Conservation (phyloP, 2,888 invertebrate species). For the Epinotia bilunana region DNA sequence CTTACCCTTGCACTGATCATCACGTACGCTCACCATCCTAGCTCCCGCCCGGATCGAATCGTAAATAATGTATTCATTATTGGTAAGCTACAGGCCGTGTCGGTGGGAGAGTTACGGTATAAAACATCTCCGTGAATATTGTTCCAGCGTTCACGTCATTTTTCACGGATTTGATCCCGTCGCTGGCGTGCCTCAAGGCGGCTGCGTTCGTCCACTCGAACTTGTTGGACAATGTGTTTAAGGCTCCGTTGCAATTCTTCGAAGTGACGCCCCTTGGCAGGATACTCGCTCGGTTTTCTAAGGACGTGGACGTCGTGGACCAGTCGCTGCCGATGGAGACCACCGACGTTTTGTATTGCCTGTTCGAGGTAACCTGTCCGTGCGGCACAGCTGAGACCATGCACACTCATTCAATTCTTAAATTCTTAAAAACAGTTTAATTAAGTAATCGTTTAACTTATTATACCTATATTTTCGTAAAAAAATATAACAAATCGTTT, state of each 20-base stretch:
- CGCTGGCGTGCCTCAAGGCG: slow-evolving; percentile 88
- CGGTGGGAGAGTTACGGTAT: slow-evolving; percentile 10
- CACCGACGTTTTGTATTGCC: slow-evolving; percentile 88
- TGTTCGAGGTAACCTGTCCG: slow-evolving; percentile 86
- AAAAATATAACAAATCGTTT: background rate
- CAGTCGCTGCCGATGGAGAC: slow-evolving; percentile 87
- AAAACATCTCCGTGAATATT: slow-evolving; percentile 61
- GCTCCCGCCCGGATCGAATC: slow-evolving; percentile 35
- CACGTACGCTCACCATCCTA: slow-evolving; percentile 13
- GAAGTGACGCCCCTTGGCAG: slow-evolving; percentile 91
- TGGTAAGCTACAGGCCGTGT: slow-evolving; percentile 17
- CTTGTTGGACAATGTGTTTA: slow-evolving; percentile 86
- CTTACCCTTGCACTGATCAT: slow-evolving; percentile 47
- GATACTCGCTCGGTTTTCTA: slow-evolving; percentile 89
- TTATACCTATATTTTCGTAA: background rate
- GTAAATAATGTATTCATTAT: slow-evolving; percentile 78
- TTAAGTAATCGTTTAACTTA: background rate
- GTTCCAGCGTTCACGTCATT: slow-evolving; percentile 88
- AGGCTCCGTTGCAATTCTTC: slow-evolving; percentile 89
- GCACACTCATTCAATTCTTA: background rate
- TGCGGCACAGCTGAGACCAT: background rate
- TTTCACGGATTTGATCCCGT: slow-evolving; percentile 87
- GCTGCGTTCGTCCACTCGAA: slow-evolving; percentile 85
- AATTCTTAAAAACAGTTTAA: background rate
- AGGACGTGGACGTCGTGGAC: slow-evolving; percentile 90